phyloP scores from a whole-genome alignment of 1,140 invertebrate species.

The Mamestra configurata region DNA sequence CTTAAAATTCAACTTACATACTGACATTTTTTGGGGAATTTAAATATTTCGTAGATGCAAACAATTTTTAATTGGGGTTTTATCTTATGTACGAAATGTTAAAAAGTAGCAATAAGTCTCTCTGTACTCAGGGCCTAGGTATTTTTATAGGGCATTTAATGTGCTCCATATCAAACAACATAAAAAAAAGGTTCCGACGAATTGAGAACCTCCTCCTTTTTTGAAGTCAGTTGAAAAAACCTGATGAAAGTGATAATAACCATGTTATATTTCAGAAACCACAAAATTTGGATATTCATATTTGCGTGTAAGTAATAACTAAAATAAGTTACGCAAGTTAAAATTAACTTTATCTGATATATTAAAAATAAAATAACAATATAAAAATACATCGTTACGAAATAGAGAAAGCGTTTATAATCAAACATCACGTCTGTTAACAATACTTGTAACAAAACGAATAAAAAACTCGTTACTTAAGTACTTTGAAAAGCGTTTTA shows the following conservation, averaged over 20 bases:
- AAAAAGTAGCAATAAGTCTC: too few species aligned
- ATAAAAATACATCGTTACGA: neutral
- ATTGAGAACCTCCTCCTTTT: too few species aligned
- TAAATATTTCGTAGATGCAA: neutral
- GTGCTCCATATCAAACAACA: too few species aligned
- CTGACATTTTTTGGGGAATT: neutral
- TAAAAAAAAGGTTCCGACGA: too few species aligned
- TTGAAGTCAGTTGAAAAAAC: too few species aligned
- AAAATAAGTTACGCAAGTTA: neutral
- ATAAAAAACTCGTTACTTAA: conserved; percentile 15
- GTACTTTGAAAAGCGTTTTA: conserved; percentile 21
- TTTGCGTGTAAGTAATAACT: conserved; percentile 1
- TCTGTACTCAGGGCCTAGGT: too few species aligned
- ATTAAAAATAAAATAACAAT: neutral
- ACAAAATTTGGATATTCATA: neutral
- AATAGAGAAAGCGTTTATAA: conserved; percentile 46
- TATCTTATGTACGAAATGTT: neutral
- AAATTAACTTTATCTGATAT: neutral
- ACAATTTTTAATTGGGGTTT: neutral
- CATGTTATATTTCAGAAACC: neutral
- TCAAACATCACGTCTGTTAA: conserved; percentile 25
- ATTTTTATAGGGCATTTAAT: too few species aligned
- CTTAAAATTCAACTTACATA: neutral
- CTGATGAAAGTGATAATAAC: neutral
- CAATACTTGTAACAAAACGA: conserved; percentile 17